Conservation (phyloP, 2,888 invertebrate genomes). For the Galeruca laticollis region DNA sequence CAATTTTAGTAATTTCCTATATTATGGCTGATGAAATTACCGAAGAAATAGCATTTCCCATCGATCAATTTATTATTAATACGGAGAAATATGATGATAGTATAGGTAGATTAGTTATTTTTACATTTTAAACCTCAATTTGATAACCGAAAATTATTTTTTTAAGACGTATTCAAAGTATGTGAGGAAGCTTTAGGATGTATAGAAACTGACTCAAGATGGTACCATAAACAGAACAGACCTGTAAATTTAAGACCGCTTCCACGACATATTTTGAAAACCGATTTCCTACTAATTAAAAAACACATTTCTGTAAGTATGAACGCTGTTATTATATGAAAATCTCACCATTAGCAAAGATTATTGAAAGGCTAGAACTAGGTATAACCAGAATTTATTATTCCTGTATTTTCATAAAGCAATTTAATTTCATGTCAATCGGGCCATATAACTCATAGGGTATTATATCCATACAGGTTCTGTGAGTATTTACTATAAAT, state of each 20-base stretch:
- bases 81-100: conserved; percentile 21
- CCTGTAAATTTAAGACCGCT: conserved; percentile 63
- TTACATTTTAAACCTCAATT: background rate
- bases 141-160: background rate
- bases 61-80: conserved; percentile 15
- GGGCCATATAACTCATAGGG: too few relatives aligned
- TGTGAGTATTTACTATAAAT: too few relatives aligned
- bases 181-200: conserved; percentile 65
- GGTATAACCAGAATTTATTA: too few relatives aligned
- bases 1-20: background rate
- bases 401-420: too few relatives aligned
- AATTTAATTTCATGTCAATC: too few relatives aligned
- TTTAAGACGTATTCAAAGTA: conserved; percentile 54
- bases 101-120: conserved; percentile 10
- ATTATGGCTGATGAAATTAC: background rate
- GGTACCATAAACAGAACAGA: conserved; percentile 62
- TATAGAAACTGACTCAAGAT: conserved; percentile 61
- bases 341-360: background rate
- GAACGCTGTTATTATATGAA: background rate
- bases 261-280: conserved; percentile 63
- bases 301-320: conserved; percentile 43
- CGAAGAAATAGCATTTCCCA: conserved; percentile 16
- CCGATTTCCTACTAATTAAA: conserved; percentile 63
- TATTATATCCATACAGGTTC: too few relatives aligned
- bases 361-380: too few relatives aligned